Conservation (phyloP, 2,113 vertebrate species). For the Dasyurus viverrinus region DNA sequence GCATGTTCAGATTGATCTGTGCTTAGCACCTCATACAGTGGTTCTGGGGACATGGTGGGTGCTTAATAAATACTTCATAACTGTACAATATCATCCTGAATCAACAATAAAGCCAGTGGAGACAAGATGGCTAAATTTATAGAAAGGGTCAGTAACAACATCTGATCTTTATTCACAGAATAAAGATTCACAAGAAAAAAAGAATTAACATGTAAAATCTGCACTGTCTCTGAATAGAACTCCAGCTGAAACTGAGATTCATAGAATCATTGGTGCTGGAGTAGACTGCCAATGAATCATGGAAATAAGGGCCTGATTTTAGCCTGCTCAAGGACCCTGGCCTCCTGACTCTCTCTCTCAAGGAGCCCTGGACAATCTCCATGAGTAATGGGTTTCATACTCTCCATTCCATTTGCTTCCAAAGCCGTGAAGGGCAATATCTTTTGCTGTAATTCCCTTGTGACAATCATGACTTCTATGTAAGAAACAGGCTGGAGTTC, state of each 20-base stretch:
- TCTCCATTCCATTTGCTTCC: conserved; percentile 40
- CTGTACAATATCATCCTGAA: not conserved
- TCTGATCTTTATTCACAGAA: not conserved
- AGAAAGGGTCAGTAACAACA: not conserved
- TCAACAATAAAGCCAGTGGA: conserved; percentile 12
- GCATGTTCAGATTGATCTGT: not conserved
- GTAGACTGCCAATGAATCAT: not conserved
- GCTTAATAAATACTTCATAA: not conserved
- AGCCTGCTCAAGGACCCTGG: conserved; percentile 8
- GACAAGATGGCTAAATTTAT: not conserved
- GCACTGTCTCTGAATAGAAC: not conserved
- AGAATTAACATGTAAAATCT: conserved; percentile 9
- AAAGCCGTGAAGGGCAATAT: conserved; percentile 57
- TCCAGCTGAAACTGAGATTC: not conserved
- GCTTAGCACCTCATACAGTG: not conserved
- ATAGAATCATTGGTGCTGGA: conserved; percentile 12
- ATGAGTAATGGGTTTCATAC: conserved; percentile 57
- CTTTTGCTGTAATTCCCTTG: conserved; percentile 59
- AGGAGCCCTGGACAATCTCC: conserved; percentile 48
- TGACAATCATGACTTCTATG: conserved; percentile 60
- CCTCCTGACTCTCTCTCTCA: conserved; percentile 18
- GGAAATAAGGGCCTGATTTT: not conserved
- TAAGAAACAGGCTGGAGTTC: conserved; percentile 65
- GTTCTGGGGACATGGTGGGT: not conserved
- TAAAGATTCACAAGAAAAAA: too few species aligned